Evolutionary conservation across 2,888 invertebrate genomes (phyloP), one percentile per base, ranked within the genome.

Genomic region (Aspidapion aeneum): DNA sequence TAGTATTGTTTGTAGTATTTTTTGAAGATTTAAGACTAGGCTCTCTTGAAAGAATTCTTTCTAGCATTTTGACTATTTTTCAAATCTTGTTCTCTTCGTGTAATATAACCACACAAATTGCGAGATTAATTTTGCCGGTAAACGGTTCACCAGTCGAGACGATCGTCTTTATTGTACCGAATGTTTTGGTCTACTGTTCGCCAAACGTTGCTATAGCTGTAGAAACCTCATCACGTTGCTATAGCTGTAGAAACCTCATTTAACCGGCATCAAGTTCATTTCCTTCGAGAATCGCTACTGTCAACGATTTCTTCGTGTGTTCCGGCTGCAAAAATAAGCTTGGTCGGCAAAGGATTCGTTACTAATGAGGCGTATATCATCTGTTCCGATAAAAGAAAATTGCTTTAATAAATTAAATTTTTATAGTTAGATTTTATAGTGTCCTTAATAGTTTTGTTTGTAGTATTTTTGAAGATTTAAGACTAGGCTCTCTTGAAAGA

Each of bases 261-360:
- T 79, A 65, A 79, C 79, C 57, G 79, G 79, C 63, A 80, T 79
- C 64, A 79, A 98, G 77, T 99, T 98, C 87, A 98, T 99, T 84
- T 98, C 98, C 66, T 99, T 99, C 85, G 98, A 99, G 82, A 98
- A 98, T 83, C 71, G 79, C 61, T 98, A 99, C 83, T 99, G 99
- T 99, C 98, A 98, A 98, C 84, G 97, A 98, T 83, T 97, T 96
- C 85, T 99, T 99, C 87, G 93, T 93, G 82, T 99, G 98, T 85
- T 96, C 96, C 78, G 90, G 90, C 77, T 99, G 98, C 87, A 90
- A 93, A 82, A 82, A 90, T 91, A 69, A 94, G 96, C 64, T 87
- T 99, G 76, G 98, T 98, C 55, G 98, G 98, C 75, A 94, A 94
- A 77, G 99, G 99, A 72, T 99, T 99, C 86, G 97, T 99, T 84